These are phyloP conservation scores for Rhineura floridana DNA, from an alignment of 2,113 vertebrate species.

Conservation along the genomic window DNA sequence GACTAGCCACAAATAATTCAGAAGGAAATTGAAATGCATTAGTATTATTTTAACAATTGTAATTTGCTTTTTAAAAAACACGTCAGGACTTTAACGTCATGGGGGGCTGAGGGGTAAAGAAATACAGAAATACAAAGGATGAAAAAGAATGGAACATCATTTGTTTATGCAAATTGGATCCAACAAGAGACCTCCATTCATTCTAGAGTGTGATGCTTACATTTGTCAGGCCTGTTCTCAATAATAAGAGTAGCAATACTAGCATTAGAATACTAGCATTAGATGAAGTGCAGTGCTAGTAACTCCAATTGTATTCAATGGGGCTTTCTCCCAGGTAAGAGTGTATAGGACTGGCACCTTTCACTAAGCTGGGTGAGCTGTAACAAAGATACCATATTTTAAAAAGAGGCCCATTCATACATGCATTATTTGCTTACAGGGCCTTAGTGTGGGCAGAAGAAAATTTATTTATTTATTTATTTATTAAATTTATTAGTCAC, in stretches of 20 bases:
- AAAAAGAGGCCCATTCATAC: neutral
- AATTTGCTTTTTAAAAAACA: conserved; percentile 26
- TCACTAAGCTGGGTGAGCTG: neutral
- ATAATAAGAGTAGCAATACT: neutral
- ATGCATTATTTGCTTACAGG: neutral
- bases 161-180: neutral
- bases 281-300: neutral
- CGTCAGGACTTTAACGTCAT: neutral
- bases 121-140: neutral
- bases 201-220: neutral
- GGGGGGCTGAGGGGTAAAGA: neutral
- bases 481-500: no score
- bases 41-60: conserved; percentile 41
- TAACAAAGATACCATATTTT: neutral
- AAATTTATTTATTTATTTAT: no score
- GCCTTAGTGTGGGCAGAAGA: neutral
- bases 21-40: conserved; percentile 35
- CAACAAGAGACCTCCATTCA: neutral
- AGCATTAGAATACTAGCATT: neutral
- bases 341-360: neutral
- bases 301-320: neutral
- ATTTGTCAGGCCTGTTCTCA: neutral
- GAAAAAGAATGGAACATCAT: neutral
- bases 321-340: neutral
- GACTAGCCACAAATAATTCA: conserved; percentile 39